Percentiles rank a stretch among this genome's conserved stretches.
Conservation (phyloP, 2,888 invertebrate genomes). For the Andrena praecox region DNA sequence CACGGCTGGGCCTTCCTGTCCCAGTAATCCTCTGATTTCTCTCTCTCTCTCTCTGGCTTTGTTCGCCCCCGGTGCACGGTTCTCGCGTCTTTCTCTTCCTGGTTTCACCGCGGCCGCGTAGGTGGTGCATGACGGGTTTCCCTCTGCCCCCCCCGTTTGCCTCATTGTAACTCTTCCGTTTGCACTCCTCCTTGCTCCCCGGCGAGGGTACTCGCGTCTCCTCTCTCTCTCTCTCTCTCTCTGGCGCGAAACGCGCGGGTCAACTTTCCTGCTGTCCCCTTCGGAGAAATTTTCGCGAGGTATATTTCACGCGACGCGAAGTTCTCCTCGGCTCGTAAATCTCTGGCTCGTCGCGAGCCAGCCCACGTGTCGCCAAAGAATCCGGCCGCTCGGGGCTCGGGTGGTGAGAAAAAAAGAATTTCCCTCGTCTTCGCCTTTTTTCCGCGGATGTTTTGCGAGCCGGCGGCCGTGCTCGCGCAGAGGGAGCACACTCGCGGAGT, state of each 20-base stretch:
- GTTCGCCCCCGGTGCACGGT: conserved; percentile 1
- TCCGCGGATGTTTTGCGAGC: not conserved
- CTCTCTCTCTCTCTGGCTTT: conserved; percentile 1
- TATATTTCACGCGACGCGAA: conserved; percentile 12
- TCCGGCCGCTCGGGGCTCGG: not conserved
- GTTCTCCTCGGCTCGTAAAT: conserved; percentile 29
- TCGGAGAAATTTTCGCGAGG: conserved; percentile 15
- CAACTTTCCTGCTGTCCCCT: conserved; percentile 29
- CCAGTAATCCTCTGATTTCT: conserved; percentile 13
- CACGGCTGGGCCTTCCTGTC: conserved; percentile 22
- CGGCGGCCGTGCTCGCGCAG: not conserved
- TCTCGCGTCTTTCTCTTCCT: conserved; percentile 53
- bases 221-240: conserved; percentile 36
- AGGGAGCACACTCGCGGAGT: conserved; percentile 4
- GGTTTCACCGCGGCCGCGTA: conserved; percentile 57
- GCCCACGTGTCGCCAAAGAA: not conserved
- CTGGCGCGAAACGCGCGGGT: conserved; percentile 22
- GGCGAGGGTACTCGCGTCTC: conserved; percentile 20
- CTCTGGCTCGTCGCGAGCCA: conserved; percentile 19
- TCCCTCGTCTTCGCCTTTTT: not conserved
- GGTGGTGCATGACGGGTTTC: conserved; percentile 46
- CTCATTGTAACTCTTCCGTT: conserved; percentile 38
- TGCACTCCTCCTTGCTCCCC: conserved; percentile 18
- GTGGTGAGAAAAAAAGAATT: not conserved
- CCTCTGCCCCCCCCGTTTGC: conserved; percentile 20